Evolutionary conservation across 1,140 invertebrate species (phyloP).

Genomic region (Drosophila burlai): DNA sequence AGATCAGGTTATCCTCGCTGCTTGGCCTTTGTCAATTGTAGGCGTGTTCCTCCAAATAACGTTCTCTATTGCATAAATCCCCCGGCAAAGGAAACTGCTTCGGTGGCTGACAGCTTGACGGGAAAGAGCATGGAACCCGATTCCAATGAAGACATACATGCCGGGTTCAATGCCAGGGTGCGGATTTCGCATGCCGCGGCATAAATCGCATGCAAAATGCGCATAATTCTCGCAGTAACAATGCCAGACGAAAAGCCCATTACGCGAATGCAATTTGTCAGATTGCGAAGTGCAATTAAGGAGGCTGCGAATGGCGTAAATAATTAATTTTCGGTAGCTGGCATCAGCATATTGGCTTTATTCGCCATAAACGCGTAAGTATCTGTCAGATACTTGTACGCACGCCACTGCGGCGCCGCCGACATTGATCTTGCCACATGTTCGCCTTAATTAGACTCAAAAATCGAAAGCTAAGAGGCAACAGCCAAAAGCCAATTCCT

Average conservation of each 20-base stretch:
- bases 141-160: constrained; percentile 8
- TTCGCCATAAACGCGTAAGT: constrained; percentile 46
- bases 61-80: constrained; percentile 29
- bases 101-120: constrained; percentile 25
- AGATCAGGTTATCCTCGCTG: background rate
- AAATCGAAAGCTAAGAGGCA: constrained; percentile 54
- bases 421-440: constrained; percentile 82
- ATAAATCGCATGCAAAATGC: constrained; percentile 71
- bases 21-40: constrained; percentile 17
- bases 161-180: constrained; percentile 63
- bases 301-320: constrained; percentile 63
- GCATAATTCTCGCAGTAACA: constrained; percentile 55
- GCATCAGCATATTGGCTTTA: constrained; percentile 42
- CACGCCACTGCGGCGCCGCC: constrained; percentile 58
- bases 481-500: constrained; percentile 39
- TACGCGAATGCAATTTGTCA: constrained; percentile 50
- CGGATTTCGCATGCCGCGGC: constrained; percentile 29
- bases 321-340: constrained; percentile 77
- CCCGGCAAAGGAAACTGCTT: constrained; percentile 8
- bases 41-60: constrained; percentile 29
- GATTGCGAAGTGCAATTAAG: constrained; percentile 68
- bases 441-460: constrained; percentile 78
- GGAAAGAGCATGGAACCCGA: background rate
- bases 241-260: constrained; percentile 33
- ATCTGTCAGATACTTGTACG: constrained; percentile 59